phyloP scores from a whole-genome alignment of 2,113 vertebrate genomes.

The Daubentonia madagascariensis region DNA sequence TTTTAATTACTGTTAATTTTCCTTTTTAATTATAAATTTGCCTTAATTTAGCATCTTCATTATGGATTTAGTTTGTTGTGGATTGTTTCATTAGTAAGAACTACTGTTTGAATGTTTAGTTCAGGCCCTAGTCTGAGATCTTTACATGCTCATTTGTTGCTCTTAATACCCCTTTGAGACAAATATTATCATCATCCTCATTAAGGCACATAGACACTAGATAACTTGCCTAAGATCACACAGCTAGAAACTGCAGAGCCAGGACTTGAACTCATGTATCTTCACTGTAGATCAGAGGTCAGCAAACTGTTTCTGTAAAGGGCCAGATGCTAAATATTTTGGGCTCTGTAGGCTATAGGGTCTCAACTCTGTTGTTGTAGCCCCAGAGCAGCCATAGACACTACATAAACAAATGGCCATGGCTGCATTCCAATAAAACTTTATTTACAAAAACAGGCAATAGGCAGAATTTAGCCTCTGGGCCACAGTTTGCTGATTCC shows the following conservation, averaged over 20 bases:
- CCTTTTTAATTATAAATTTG: slow-evolving; percentile 26
- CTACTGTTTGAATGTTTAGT: neutral
- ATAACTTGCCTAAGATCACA: neutral
- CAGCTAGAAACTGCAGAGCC: neutral
- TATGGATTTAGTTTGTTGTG: neutral
- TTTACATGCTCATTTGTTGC: neutral
- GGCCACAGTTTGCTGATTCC: neutral
- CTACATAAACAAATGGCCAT: neutral
- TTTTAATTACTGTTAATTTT: slow-evolving; percentile 31
- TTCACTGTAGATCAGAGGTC: neutral
- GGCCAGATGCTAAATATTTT: neutral
- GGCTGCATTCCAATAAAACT: neutral
- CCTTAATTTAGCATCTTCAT: neutral
- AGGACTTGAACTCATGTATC: neutral
- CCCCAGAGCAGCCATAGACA: neutral
- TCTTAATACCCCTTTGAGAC: neutral
- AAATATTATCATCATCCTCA: neutral
- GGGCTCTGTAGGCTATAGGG: neutral
- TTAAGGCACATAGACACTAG: neutral
- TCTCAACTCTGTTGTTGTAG: neutral
- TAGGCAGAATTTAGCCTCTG: neutral
- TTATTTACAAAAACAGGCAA: slow-evolving; percentile 21
- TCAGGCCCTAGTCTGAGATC: neutral
- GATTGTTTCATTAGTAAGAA: neutral
- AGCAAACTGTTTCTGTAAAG: neutral